Evolutionary conservation across 1,140 invertebrate genomes (phyloP).

Genomic region (Aporrectodea caliginosa): DNA sequence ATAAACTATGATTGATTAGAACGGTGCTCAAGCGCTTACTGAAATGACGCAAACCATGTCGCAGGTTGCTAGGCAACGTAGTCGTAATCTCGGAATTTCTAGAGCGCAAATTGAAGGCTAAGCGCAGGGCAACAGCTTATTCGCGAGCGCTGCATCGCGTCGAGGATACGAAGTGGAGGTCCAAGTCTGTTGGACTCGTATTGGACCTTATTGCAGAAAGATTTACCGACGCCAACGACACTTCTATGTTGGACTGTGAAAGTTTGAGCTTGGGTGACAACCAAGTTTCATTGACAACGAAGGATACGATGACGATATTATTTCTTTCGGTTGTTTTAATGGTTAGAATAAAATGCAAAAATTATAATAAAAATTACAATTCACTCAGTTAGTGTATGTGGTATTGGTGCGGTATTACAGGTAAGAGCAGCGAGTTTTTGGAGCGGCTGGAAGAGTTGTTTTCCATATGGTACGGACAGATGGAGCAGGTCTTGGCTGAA

Average conservation of each 20-base stretch:
- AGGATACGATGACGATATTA: neutral
- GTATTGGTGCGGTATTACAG: slow-evolving; percentile 29
- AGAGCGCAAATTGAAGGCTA: too few species aligned
- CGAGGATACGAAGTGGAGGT: too few species aligned
- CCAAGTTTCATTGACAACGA: neutral
- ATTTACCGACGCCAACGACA: too few species aligned
- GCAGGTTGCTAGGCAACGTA: too few species aligned
- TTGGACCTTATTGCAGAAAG: too few species aligned
- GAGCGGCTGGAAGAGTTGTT: slow-evolving; percentile 52
- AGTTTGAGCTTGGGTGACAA: neutral
- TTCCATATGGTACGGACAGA: slow-evolving; percentile 50
- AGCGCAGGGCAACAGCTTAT: too few species aligned
- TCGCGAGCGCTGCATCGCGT: too few species aligned
- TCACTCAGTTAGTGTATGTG: neutral
- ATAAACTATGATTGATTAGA: too few species aligned
- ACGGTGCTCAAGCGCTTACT: too few species aligned
- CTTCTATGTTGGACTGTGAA: neutral
- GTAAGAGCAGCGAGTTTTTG: slow-evolving; percentile 47
- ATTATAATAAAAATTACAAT: neutral
- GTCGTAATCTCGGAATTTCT: too few species aligned
- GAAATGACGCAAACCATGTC: too few species aligned
- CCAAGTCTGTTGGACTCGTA: too few species aligned
- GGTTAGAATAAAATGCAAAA: neutral
- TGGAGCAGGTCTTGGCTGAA: slow-evolving; percentile 54
- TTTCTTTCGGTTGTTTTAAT: neutral